Percentiles rank a stretch among this genome's conserved stretches.
Evolutionary conservation across 2,797 vertebrate genomes (phyloP).

Genomic region (Sarcophilus harrisii): DNA sequence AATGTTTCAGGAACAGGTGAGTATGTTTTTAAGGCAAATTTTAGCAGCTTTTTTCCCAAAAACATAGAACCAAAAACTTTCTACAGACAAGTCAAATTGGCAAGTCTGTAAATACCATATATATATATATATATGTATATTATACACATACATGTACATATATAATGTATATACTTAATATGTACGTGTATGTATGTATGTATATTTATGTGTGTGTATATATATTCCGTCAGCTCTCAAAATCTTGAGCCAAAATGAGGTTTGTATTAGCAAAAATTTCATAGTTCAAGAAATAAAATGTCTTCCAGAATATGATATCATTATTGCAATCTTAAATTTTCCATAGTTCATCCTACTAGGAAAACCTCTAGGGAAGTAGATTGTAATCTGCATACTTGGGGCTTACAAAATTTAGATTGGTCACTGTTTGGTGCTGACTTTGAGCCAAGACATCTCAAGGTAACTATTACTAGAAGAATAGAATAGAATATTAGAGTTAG

Average conservation of each 20-base stretch:
- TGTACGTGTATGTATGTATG: too few relatives aligned
- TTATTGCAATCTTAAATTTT: not conserved
- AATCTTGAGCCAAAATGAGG: not conserved
- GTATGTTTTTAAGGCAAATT: not conserved
- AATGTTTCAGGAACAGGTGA: not conserved
- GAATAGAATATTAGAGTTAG: not conserved
- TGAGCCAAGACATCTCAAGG: not conserved
- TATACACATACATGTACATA: too few relatives aligned
- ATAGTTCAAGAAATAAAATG: not conserved
- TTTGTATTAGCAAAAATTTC: not conserved
- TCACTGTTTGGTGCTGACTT: not conserved
- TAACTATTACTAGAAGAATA: not conserved
- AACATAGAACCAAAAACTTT: not conserved
- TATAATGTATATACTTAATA: too few relatives aligned
- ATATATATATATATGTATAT: not conserved
- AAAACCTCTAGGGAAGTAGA: not conserved
- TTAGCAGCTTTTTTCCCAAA: not conserved
- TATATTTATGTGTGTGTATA: too few relatives aligned
- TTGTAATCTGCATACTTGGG: not conserved
- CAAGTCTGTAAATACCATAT: not conserved
- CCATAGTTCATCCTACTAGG: not conserved
- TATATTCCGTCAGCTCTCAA: not conserved
- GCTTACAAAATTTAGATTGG: not conserved
- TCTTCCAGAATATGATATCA: slow-evolving; percentile 10
- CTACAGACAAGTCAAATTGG: not conserved